These are phyloP conservation scores for Oreochromis niloticus DNA, from an alignment of 2,113 vertebrate genomes.

Conservation along the genomic window DNA sequence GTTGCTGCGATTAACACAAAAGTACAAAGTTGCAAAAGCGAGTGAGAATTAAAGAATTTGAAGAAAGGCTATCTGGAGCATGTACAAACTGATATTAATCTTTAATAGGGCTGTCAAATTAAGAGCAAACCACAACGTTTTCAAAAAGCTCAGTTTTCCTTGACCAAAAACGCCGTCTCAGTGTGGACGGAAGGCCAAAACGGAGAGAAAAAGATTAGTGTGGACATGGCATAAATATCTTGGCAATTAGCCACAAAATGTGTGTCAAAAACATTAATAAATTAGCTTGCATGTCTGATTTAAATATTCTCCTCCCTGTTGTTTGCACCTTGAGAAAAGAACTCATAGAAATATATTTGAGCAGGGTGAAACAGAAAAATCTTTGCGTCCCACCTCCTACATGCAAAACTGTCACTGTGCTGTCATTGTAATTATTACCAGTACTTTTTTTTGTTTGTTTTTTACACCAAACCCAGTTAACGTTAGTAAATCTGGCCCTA, in stretches of 20 bases:
- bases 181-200: neutral
- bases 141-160: neutral
- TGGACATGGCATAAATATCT: neutral
- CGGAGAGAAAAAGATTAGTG: neutral
- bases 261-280: rapidly evolving
- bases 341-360: neutral
- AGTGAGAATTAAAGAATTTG: rapidly evolving
- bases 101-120: neutral
- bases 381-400: neutral
- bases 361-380: neutral
- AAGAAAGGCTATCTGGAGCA: neutral
- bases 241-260: neutral
- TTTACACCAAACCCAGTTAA: neutral
- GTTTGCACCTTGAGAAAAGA: neutral
- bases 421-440: neutral
- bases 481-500: rapidly evolving
- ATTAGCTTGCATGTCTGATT: rapidly evolving
- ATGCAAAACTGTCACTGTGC: neutral
- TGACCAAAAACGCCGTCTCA: rapidly evolving
- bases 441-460: neutral
- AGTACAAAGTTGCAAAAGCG: neutral
- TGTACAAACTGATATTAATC: neutral
- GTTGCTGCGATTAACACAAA: rapidly evolving
- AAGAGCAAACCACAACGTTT: neutral
- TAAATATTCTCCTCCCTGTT: neutral